Evolutionary conservation across 2,113 vertebrate genomes (phyloP), one percentile per base, ranked within the genome.

Genomic region (Sinocyclocheilus anshuiensis): DNA sequence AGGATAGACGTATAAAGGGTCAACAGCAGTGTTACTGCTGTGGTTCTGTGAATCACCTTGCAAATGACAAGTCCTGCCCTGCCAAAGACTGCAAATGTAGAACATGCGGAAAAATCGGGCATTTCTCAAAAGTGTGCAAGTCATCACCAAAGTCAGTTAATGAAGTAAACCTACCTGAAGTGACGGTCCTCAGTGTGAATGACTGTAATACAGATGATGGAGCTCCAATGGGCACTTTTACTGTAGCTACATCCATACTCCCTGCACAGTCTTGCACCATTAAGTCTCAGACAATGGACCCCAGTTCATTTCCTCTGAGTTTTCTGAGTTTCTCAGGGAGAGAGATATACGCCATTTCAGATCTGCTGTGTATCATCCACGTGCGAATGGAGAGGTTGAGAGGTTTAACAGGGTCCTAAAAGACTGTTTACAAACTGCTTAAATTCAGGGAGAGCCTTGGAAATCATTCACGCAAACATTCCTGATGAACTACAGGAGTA

Each of bases 401-500:
- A 45, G 42, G 9, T 45, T 45, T 45, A 45, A 45, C 7, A 45
- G 42, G 9, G 42, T 45, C 6, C 42, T 45, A n/a, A 74, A 0
- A 83, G 84, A 12, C 84, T 77, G 55, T 84, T 86, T 39, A 9
- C 42, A 45, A 10, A 9, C 42, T 10, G 42, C 42, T 45, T 45
- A 1, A 45, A 9, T 45, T 45, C 33, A 33, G 33, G 33, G 33
- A 33, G 2, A 33, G 33, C 26, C 26, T 26, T 33, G 33, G 33
- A 33, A 33, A 33, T 33, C 2, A 33, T 33, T 33, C 33, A 33
- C 33, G 2, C 33, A 33, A 33, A 33, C 33, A 33, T 33, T 33
- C 33, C 33, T 33, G 33, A 33, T 33, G 33, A 33, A 33, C 33
- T 33, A 33, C 33, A 33, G 33, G 33, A 33, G 33, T 33, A 33